Evolutionary conservation across 2,888 invertebrate species (phyloP), one percentile per base, ranked within the genome.

Genomic region (Axea sp.): DNA sequence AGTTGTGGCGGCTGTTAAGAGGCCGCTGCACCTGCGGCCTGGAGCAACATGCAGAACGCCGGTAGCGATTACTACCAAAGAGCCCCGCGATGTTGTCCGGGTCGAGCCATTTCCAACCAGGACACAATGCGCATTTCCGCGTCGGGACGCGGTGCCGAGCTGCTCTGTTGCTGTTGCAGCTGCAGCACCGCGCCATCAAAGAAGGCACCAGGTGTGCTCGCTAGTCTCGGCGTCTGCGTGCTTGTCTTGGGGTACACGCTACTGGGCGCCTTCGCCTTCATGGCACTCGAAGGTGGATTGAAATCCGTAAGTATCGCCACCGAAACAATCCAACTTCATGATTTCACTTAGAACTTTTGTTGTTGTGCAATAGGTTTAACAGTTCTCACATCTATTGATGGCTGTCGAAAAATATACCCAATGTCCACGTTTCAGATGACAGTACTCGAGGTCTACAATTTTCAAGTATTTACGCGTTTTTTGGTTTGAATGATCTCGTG

Each of bases 221-320:
- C 95, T 4, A 95, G 95, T 80, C 90, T 95, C 28, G 95, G 95
- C 9, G 91, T 95, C 60, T 95, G 95, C 87, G 91, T 93, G 77
- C 91, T 98, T 57, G 96, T 98, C 9, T 91, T 98, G 37, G 93
- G 93, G 7, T 98, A 98, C 89, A 96, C 97, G 75, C 91, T 97
- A 45, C 91, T 97, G 81, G 98, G 98, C 7, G 97, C 96, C 14
- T 94, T 97, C 83, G 92, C 96, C 67, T 98, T 98, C 88, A 93
- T 95, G 88, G 93, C 94, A 7, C 89, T 96, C 59, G 95, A 96
- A 87, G 95, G 94, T 53, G 90, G 90, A 64, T 82, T 89, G 43
- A 90, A 90, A 74, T 74, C 82, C 64, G 82, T 82, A 43, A 78
- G 76, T 73, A 31, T 12, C 8, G 24, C 14, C 22, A 22, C 22